Evolutionary conservation across 2,888 invertebrate species (phyloP), one percentile per base, ranked within the genome.

Genomic region (Tinea pellionella): DNA sequence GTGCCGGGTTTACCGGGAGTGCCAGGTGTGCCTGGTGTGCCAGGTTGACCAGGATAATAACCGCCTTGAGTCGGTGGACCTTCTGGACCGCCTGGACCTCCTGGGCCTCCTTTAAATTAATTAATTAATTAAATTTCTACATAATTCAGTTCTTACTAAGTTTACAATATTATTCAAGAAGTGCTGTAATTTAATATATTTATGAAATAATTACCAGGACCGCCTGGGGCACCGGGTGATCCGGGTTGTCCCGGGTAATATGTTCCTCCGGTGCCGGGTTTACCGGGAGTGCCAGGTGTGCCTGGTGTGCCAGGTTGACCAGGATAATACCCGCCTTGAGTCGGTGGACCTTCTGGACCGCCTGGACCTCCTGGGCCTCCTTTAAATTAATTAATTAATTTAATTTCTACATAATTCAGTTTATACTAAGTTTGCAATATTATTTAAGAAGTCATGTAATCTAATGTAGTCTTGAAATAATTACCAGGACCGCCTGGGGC

Each of bases 231-330:
- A 1, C 65, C 66, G 4, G 64, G 70, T 11, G 60, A n/a, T 1
- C 66, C 65, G 37, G 65, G 64, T 15, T 63, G 61, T 18, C 66
- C 66, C 16, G 65, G 61, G 8, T 59, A 70, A 3, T 67, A 69
- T 24, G 68, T 67, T 4, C 74, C 73, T 8, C 70, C 66, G 30
- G 65, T 66, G 8, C 59, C 59, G 47, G 59, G 59, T 24, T 59
- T 67, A 0, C 75, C 76, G 18, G 88, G 89, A 15, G 70, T 78
- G 47, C n/a, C 32, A 61, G 41, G 59, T 66, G 53, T 2, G 24
- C 53, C 53, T 11, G 53, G 90, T 37, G 64, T 61, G n/a, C 66
- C 57, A 43, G 63, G 59, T n/a, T 59, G 30, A 2, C 61, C 63
- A 32, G 60, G 61, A n/a, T 61, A 56, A 0, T 55, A 19, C 18